Conservation (phyloP, 92 coral and sea anemone genomes). For the Epizoanthus rinbou region DNA sequence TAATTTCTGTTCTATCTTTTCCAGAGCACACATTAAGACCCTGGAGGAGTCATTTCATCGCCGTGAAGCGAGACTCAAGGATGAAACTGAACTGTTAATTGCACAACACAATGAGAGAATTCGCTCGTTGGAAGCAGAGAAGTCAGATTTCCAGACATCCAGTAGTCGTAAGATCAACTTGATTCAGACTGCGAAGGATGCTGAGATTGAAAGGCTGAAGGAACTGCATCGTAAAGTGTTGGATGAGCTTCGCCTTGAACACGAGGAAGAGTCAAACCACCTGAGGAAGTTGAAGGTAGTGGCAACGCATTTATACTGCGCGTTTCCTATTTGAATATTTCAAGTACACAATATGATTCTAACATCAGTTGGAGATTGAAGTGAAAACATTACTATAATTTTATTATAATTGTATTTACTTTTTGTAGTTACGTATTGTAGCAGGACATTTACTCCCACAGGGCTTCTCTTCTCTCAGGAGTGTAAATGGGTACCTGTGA, state of each 20-base stretch:
- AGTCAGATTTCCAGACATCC: constrained; percentile 71
- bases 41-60: constrained; percentile 92
- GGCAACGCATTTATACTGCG: too few species aligned
- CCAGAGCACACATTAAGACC: constrained; percentile 84
- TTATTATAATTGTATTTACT: too few species aligned
- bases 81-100: constrained; percentile 84
- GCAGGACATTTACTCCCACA: too few species aligned
- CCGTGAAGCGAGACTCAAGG: constrained; percentile 88
- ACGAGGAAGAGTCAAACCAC: constrained; percentile 75
- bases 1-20: neutral
- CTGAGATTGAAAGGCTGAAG: constrained; percentile 79
- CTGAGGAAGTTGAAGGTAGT: constrained; percentile 79
- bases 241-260: constrained; percentile 82
- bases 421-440: too few species aligned
- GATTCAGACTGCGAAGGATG: constrained; percentile 69
- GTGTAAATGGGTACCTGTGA: too few species aligned
- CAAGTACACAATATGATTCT: too few species aligned
- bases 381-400: too few species aligned
- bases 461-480: too few species aligned
- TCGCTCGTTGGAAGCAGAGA: constrained; percentile 77
- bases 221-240: constrained; percentile 87
- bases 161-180: constrained; percentile 64
- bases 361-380: too few species aligned
- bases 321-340: too few species aligned
- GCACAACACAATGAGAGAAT: constrained; percentile 78